Conservation (phyloP, 2,113 vertebrate genomes). For the Boulengeromyrus knoepffleri region DNA sequence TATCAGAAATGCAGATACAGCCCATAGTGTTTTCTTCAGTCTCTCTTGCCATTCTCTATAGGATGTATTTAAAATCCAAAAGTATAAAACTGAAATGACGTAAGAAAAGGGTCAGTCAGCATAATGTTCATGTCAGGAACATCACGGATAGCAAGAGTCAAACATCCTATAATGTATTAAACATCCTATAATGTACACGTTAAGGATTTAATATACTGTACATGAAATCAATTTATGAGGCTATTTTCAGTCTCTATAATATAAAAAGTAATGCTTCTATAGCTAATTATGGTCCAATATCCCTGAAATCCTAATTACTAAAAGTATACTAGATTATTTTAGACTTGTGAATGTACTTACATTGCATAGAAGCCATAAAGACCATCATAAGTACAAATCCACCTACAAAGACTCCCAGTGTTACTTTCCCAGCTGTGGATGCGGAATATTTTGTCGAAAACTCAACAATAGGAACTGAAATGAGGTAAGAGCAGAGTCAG, state of each 20-base stretch:
- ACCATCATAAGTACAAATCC: too few species aligned
- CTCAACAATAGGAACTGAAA: too few species aligned
- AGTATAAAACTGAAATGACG: not conserved
- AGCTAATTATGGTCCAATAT: not conserved
- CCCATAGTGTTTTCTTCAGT: not conserved
- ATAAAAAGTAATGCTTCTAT: not conserved
- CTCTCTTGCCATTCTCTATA: too few species aligned
- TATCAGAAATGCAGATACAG: not conserved
- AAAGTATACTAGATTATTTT: too few species aligned
- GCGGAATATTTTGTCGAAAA: too few species aligned
- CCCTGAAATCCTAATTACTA: not conserved
- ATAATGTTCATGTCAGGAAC: too few species aligned
- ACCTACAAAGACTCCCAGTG: fast-evolving
- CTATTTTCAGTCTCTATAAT: too few species aligned
- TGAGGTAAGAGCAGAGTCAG: too few species aligned
- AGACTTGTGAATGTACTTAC: too few species aligned
- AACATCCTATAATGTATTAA: not conserved
- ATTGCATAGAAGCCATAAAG: too few species aligned
- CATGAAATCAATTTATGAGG: not conserved
- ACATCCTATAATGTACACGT: not conserved
- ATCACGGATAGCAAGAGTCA: not conserved
- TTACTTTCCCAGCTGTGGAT: too few species aligned
- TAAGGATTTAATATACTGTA: not conserved
- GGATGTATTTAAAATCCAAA: not conserved
- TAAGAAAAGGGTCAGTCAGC: not conserved